These are phyloP conservation scores for Sesia bembeciformis DNA, from an alignment of 2,888 invertebrate species.

Conservation along the genomic window DNA sequence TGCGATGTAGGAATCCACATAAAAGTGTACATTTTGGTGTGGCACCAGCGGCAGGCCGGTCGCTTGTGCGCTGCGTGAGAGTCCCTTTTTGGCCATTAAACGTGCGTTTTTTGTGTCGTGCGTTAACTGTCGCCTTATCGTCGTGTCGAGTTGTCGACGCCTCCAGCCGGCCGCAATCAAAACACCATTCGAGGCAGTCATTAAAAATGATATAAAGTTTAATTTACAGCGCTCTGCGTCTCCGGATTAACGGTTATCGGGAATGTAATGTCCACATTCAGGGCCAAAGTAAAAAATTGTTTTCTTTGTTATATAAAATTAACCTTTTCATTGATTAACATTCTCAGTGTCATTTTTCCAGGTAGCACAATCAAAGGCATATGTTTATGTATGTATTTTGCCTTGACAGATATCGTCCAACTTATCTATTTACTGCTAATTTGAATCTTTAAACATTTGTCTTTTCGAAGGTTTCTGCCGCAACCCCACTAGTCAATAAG, in stretches of 20 bases:
- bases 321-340: constrained; percentile 29
- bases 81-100: constrained; percentile 60
- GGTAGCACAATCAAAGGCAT: no score
- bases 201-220: constrained; percentile 73
- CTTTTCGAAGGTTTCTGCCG: no score
- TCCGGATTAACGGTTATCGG: constrained; percentile 63
- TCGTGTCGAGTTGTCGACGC: constrained; percentile 73
- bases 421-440: no score
- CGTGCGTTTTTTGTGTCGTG: constrained; percentile 57
- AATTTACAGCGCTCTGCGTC: constrained; percentile 61
- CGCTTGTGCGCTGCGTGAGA: constrained; percentile 26
- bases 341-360: constrained; percentile 10
- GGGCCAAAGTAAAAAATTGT: constrained; percentile 46
- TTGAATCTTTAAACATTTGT: no score
- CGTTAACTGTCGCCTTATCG: constrained; percentile 67
- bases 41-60: constrained; percentile 11
- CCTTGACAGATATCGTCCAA: no score
- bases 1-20: constrained; percentile 57
- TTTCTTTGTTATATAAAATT: constrained; percentile 50
- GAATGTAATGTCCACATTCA: constrained; percentile 55
- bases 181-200: constrained; percentile 67
- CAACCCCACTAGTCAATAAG: no score
- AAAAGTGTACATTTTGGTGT: constrained; percentile 36
- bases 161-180: constrained; percentile 71
- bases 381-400: no score